Base-by-base conservation (phyloP, 1,140 invertebrate species). In the Pissodes strobi region DNA sequence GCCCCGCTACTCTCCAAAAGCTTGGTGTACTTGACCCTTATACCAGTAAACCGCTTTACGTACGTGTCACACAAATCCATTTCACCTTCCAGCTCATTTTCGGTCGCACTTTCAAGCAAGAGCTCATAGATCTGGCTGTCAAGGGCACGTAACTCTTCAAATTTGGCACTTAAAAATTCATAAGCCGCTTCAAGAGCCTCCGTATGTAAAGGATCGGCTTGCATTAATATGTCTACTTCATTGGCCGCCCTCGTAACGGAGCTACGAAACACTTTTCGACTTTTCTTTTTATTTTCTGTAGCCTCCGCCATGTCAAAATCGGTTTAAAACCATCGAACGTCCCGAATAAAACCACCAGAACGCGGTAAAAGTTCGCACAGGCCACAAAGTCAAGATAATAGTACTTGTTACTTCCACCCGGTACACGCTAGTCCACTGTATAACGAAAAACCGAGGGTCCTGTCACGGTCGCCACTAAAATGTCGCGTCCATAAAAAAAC, bases 201-300 rank as follows among this genome's bases (percentile, higher is more conserved):
- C 15, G 39, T n/a, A 17, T 41, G 3, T 17, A 41, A 41, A 5
- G 39, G 39, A n/a, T n/a, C 39, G 39, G 39, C 39, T n/a, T 17
- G 10, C 39, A 41, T n/a, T 41, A 12, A 12, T 12, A 13, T 12
- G 10, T 12, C 15, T n/a, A 41, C 10, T 17, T 41, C 39, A 41
- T 41, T 41, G n/a, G 30, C 2, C 12, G 15, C 12, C 15, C 17
- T 43, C 17, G 39, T 41, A 41, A 41, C 10, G 10, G 39, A 41
- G 10, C 39, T 17, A 17, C 39, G 39, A 17, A 41, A 41, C 39
- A 41, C 39, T 41, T 41, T 41, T n/a, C 39, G 39, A 17, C 10
- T 41, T 41, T 41, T 41, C 39, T 41, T 41, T 17, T 41, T 41
- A 41, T 41, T 41, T 41, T 41, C 39, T 17, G 15, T 5, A 41